Evolutionary conservation across 2,888 invertebrate genomes (phyloP), one percentile per base, ranked within the genome.

Genomic region (Resseliella maxima): DNA sequence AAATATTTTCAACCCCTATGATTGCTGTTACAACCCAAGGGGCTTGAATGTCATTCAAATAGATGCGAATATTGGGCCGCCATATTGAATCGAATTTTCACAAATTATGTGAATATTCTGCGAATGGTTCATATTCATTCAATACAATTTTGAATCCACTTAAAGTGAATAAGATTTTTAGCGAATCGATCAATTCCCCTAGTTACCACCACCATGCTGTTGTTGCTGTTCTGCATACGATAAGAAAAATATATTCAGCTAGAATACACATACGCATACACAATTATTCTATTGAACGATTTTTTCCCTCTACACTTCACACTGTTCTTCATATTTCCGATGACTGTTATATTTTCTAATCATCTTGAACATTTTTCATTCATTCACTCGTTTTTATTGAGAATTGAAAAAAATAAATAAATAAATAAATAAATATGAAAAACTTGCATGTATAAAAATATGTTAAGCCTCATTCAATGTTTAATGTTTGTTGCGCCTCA

Each of bases 161-260:
- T n/a, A n/a, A n/a, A n/a, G n/a, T n/a, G n/a, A n/a, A n/a, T n/a
- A n/a, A n/a, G n/a, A n/a, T n/a, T n/a, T n/a, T n/a, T n/a, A n/a
- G n/a, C n/a, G n/a, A n/a, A n/a, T n/a, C n/a, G n/a, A n/a, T n/a
- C n/a, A n/a, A n/a, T n/a, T n/a, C n/a, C n/a, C n/a, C n/a, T n/a
- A n/a, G n/a, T n/a, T n/a, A 35, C 31, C 15, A 72, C 31, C 31
- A 31, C 72, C 31, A 35, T 31, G 72, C 72, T 15, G 3, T 72
- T 72, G 72, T 72, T 72, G 72, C 31, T 72, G 31, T 31, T 72
- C 72, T 31, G 72, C 72, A 72, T 31, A 72, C 35, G 72, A 72
- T 72, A 72, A 72, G 72, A 15, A 5, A 12, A 72, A 72, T 72
- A 35, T 72, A 15, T 72, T 72, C 31, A 35, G 72, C 72, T 35